A percentile compares a stretch with the other conserved stretches of the same genome.
phyloP scores from a whole-genome alignment of 2,797 vertebrate genomes.

The Siniperca undulata region DNA sequence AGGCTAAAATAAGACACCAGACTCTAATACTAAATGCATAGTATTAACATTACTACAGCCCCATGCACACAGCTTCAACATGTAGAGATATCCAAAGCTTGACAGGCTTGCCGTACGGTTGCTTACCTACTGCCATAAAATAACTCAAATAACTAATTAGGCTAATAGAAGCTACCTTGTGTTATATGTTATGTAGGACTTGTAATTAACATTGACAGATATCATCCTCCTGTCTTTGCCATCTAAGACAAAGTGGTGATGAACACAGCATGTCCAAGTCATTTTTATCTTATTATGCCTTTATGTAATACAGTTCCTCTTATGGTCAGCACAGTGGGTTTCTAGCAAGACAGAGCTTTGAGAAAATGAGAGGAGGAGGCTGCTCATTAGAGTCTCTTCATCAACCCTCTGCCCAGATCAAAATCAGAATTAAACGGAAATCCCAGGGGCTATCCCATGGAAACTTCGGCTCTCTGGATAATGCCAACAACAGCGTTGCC shows the following conservation, averaged over 20 bases:
- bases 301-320: constrained; percentile 46
- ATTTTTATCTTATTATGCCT: constrained; percentile 22
- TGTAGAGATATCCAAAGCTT: neutral
- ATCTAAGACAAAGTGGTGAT: neutral
- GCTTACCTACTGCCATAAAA: neutral
- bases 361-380: constrained; percentile 45
- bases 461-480: constrained; percentile 61
- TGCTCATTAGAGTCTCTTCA: constrained; percentile 66
- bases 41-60: neutral
- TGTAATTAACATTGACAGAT: neutral
- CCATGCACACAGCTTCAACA: neutral
- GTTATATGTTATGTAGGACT: neutral
- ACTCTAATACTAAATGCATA: neutral
- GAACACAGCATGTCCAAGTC: constrained; percentile 25
- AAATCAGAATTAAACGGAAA: constrained; percentile 69
- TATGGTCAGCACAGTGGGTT: constrained; percentile 28
- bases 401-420: constrained; percentile 69
- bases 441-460: constrained; percentile 60
- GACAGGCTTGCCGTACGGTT: neutral
- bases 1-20: neutral
- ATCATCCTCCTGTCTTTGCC: neutral
- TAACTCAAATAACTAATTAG: neutral
- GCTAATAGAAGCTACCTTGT: neutral
- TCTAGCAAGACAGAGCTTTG: constrained; percentile 38
- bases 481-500: constrained; percentile 53